Conservation (phyloP, 1,140 invertebrate genomes). For the Calliopsis andreniformis region DNA sequence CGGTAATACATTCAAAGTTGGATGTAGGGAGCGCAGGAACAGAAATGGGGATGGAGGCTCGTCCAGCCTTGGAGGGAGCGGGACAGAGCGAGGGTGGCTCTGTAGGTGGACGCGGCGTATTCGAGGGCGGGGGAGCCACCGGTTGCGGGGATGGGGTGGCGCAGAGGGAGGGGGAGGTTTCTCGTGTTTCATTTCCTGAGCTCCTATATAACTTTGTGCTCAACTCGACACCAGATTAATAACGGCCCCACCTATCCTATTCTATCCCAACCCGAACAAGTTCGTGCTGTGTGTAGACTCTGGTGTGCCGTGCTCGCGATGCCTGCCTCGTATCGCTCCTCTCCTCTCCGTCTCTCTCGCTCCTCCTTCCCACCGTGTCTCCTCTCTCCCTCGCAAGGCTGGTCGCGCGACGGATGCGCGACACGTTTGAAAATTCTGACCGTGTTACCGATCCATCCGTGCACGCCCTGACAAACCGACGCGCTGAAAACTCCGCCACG, state of each 20-base stretch:
- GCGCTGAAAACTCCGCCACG: constrained; percentile 64
- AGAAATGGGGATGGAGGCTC: constrained; percentile 68
- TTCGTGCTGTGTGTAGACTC: constrained; percentile 75
- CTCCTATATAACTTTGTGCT: constrained; percentile 83
- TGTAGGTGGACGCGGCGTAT: constrained; percentile 58
- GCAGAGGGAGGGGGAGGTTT: constrained; percentile 72
- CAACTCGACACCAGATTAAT: constrained; percentile 82
- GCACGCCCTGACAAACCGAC: constrained; percentile 59
- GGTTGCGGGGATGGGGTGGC: background rate
- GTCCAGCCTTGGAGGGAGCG: constrained; percentile 52
- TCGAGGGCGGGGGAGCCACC: constrained; percentile 61
- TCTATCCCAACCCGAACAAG: constrained; percentile 76
- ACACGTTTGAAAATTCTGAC: constrained; percentile 73
- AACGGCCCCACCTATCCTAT: constrained; percentile 80
- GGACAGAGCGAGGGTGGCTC: constrained; percentile 43
- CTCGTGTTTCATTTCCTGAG: constrained; percentile 82
- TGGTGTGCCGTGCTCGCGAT: constrained; percentile 58
- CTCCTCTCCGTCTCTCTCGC: constrained; percentile 36
- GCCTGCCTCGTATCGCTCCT: constrained; percentile 57
- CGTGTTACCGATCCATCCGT: constrained; percentile 67
- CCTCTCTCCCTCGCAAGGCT: constrained; percentile 47
- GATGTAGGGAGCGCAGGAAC: constrained; percentile 73
- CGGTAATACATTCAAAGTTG: constrained; percentile 80
- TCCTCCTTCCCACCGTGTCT: constrained; percentile 50
- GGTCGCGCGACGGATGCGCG: constrained; percentile 63